Base-by-base conservation (phyloP, 2,888 invertebrate genomes). In the Agrotis segetum region DNA sequence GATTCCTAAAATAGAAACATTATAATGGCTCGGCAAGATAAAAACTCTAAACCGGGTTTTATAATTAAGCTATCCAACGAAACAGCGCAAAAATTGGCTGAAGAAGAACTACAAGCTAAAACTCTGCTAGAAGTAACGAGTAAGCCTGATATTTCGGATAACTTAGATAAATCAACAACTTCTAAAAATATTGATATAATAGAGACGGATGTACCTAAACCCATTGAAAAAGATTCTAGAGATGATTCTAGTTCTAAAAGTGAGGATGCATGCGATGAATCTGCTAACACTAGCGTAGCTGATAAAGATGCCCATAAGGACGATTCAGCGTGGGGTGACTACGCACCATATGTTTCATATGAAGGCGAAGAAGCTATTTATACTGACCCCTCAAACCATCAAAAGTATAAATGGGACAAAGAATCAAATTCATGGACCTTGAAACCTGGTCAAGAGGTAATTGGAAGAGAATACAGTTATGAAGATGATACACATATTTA, bases 401-500 rank as follows among this genome's bases (percentile, higher is more conserved):
- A 97, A 80, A 97, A 97, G 89, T 98, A 97, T 88, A 96, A 95
- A 83, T 98, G 98, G 97, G 96, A 96, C 84, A 90, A 93, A 66
- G 92, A 92, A 67, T 94, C 93, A 4, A 96, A 96, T 77, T 90
- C 96, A 59, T 97, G 97, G 97, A 91, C 93, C 75, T 88, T 93
- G 2, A 95, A 95, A 73, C 83, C 85, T 66, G 88, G 85, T 68
- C 79, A 84, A 73, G 89, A 95, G 69, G 90, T 94, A 24, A 87
- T 93, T 61, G 92, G 87, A 13, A 90, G 94, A 80, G 92, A 93
- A 5, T 98, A 98, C 89, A 97, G 97, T 65, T 97, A 97, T 90
- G 98, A 98, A 94, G 97, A 98, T 91, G 97, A 98, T 87, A 97
- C 97, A 64, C 98, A 98, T 86, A 97, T 97, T 14, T 98, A 98